These are phyloP conservation scores for Bhutanitis thaidina DNA, from an alignment of 2,888 invertebrate genomes.

Conservation along the genomic window DNA sequence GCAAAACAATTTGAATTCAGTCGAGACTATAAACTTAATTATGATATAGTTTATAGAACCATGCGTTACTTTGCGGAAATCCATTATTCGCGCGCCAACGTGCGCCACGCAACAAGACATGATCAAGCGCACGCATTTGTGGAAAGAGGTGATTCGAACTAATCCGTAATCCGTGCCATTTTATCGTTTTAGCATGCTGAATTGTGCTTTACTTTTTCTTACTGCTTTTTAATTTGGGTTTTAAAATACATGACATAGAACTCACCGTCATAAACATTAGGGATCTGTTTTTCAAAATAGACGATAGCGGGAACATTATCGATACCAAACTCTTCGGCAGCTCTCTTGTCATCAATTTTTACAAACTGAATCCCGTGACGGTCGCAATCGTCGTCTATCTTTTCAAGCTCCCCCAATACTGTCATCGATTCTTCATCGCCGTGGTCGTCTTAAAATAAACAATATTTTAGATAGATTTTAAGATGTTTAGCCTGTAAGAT, in stretches of 20 bases:
- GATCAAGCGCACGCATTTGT: no score
- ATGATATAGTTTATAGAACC: no score
- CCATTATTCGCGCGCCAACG: no score
- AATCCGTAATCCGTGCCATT: no score
- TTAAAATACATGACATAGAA: neutral
- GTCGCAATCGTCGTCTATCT: slow-evolving; percentile 96
- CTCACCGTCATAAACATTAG: slow-evolving; percentile 93
- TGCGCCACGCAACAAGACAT: no score
- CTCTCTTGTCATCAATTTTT: slow-evolving; percentile 92
- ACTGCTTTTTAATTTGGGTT: no score
- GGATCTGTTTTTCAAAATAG: slow-evolving; percentile 95
- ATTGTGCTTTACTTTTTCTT: no score
- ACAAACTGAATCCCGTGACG: slow-evolving; percentile 95
- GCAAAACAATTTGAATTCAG: neutral
- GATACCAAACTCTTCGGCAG: slow-evolving; percentile 93
- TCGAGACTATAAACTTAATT: neutral
- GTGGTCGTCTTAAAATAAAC: slow-evolving; percentile 85
- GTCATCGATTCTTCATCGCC: slow-evolving; percentile 93
- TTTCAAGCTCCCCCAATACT: slow-evolving; percentile 91
- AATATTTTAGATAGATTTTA: no score
- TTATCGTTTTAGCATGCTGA: no score
- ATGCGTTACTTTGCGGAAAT: no score
- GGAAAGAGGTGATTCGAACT: no score
- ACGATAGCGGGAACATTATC: slow-evolving; percentile 91
- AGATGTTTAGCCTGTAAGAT: no score